A percentile compares a stretch with the other conserved stretches of the same genome.
phyloP scores from a whole-genome alignment of 2,113 vertebrate genomes.

The Corythornis cristatus region DNA sequence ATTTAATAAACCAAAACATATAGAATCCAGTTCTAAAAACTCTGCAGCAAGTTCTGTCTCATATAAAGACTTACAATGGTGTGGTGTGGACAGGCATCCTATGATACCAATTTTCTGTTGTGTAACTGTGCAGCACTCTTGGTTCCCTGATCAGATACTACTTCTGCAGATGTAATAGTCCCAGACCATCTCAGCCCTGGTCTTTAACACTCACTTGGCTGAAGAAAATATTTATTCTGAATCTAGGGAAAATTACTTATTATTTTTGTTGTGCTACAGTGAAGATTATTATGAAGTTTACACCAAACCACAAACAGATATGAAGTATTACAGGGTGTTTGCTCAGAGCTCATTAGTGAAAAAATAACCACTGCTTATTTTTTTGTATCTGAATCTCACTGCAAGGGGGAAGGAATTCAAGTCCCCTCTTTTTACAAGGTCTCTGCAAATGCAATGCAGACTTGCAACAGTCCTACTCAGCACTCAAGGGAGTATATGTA shows the following conservation, averaged over 20 bases:
- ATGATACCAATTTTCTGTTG: accelerated
- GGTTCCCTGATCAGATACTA: neutral
- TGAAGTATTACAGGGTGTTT: neutral
- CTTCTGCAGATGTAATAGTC: neutral
- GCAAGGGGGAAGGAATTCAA: neutral
- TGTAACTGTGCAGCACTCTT: neutral
- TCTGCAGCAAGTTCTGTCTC: neutral
- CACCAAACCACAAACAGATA: neutral
- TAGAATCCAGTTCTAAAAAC: neutral
- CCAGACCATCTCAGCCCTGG: neutral
- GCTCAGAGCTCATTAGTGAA: neutral
- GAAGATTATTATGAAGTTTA: neutral
- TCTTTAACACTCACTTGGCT: neutral
- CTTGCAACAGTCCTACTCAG: neutral
- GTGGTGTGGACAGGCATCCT: neutral
- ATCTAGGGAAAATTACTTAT: neutral
- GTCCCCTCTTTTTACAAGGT: neutral
- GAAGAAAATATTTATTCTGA: neutral
- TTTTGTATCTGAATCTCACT: neutral
- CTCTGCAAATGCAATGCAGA: neutral
- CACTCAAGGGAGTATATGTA: neutral
- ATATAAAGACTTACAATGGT: neutral
- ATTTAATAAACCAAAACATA: neutral
- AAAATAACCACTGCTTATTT: neutral
- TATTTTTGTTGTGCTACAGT: neutral